Percentiles rank a stretch among this genome's conserved stretches.
These are phyloP conservation scores for Centropyge bicolor DNA, from an alignment of 2,797 vertebrate species.

Conservation along the genomic window DNA sequence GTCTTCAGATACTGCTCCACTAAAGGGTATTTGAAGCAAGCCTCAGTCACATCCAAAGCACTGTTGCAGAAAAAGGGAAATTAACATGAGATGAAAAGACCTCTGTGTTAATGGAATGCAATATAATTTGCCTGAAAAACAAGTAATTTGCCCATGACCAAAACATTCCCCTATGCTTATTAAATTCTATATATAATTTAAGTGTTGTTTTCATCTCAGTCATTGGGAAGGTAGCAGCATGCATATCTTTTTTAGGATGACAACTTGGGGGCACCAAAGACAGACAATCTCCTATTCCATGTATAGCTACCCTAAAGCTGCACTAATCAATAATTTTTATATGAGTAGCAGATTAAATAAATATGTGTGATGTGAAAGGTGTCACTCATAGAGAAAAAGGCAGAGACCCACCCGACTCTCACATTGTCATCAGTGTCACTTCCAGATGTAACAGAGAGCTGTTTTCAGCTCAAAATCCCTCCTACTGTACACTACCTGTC, in stretches of 20 bases:
- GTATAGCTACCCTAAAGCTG: background rate
- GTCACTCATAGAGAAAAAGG: background rate
- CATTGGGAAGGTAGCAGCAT: background rate
- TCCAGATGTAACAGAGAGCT: background rate
- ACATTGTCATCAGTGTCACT: background rate
- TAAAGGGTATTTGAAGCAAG: constrained; percentile 94
- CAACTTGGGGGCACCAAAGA: background rate
- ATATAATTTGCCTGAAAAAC: background rate
- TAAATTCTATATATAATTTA: too few relatives aligned
- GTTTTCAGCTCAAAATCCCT: background rate
- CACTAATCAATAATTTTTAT: background rate
- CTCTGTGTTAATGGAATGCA: background rate
- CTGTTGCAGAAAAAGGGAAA: constrained; percentile 67
- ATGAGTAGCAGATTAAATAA: background rate
- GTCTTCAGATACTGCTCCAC: constrained; percentile 97
- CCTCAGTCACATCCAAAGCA: constrained; percentile 90
- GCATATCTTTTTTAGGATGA: background rate
- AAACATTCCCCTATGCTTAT: too few relatives aligned
- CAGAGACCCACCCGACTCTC: background rate
- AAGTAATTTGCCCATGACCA: too few relatives aligned
- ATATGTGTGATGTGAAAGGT: background rate
- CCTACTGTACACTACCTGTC: background rate
- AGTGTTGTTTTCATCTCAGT: too few relatives aligned
- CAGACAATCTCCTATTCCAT: background rate
- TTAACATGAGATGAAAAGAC: background rate